Evolutionary conservation across 2,888 invertebrate genomes (phyloP).

Genomic region (Tigriopus californicus): DNA sequence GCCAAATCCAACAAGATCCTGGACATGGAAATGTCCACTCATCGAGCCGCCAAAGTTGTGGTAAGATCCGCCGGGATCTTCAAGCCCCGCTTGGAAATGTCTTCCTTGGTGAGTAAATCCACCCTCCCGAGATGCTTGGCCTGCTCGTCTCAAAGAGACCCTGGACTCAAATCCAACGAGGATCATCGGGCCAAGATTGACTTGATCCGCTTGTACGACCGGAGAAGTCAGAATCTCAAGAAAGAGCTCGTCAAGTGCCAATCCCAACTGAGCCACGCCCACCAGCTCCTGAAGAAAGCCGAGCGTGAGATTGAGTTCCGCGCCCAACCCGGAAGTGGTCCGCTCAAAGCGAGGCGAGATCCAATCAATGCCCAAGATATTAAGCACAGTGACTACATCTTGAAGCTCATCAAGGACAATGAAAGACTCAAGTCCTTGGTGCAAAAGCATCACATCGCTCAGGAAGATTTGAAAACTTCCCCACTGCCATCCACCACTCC

Average conservation of each 20-base stretch:
- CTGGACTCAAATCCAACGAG: no score
- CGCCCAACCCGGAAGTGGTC: not conserved
- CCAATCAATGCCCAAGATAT: no score
- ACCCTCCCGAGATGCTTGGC: no score
- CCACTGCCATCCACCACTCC: no score
- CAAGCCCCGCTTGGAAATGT: not conserved
- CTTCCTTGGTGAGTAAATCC: not conserved
- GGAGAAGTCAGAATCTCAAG: not conserved
- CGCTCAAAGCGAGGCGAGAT: not conserved
- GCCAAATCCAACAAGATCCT: constrained; percentile 36
- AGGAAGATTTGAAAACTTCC: no score
- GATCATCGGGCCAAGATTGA: not conserved
- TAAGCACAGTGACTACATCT: not conserved
- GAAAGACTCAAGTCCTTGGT: not conserved
- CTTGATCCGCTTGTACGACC: not conserved
- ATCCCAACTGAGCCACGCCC: not conserved
- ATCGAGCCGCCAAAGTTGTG: not conserved
- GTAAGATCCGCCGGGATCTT: not conserved
- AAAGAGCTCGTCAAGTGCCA: not conserved
- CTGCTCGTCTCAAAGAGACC: no score
- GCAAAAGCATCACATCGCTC: no score
- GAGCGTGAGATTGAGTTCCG: not conserved
- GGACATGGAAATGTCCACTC: constrained; percentile 28
- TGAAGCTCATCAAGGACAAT: not conserved
- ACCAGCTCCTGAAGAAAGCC: not conserved